phyloP scores from a whole-genome alignment of 2,113 vertebrate genomes.

The Malurus cyaneus region DNA sequence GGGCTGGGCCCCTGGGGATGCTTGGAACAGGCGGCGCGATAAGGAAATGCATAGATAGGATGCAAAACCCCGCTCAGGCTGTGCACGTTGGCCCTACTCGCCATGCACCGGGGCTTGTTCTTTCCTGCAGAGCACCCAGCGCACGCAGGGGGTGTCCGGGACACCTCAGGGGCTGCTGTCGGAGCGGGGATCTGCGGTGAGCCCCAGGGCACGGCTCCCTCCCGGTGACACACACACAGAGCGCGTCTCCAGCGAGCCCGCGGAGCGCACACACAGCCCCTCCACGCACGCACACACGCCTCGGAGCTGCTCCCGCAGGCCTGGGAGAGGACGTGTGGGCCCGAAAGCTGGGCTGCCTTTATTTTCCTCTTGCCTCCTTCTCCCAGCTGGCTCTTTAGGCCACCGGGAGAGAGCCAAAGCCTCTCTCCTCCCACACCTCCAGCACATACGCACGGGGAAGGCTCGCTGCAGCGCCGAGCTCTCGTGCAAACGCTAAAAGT shows the following conservation, averaged over 20 bases:
- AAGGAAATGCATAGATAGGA: neutral
- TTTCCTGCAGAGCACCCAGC: neutral
- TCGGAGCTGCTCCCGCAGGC: neutral
- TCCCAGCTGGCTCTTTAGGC: conserved; percentile 33
- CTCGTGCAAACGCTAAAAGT: conserved; percentile 11
- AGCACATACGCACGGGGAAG: neutral
- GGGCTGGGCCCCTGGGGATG: neutral
- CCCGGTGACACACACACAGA: neutral
- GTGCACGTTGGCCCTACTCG: neutral
- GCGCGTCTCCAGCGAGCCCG: neutral
- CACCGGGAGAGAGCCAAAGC: conserved; percentile 9
- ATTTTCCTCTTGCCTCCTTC: conserved; percentile 1
- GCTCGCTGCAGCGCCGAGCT: neutral
- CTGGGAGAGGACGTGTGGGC: conserved; percentile 19
- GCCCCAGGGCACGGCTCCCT: neutral
- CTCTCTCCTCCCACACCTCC: conserved; percentile 37
- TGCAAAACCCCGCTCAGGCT: neutral
- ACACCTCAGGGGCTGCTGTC: neutral
- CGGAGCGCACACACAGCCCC: accelerated
- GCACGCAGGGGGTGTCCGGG: neutral
- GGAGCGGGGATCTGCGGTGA: neutral
- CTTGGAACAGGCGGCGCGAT: neutral
- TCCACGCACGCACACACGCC: neutral
- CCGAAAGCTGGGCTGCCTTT: neutral
- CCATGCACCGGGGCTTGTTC: neutral